Base-by-base conservation (phyloP, 2,113 vertebrate genomes). In the Hydrolagus affinis region DNA sequence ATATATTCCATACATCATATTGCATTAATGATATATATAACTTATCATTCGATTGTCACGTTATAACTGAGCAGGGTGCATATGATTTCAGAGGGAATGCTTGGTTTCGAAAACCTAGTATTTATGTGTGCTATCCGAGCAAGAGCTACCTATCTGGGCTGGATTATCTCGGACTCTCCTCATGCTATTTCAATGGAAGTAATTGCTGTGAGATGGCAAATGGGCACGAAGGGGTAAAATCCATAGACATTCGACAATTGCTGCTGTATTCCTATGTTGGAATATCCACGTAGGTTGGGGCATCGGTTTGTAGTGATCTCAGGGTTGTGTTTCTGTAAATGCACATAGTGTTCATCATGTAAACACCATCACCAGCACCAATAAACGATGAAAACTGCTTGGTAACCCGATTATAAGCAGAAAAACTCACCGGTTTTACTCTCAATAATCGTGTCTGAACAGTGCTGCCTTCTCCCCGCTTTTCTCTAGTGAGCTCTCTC, bases 371-470 rank as follows among this genome's bases (percentile, higher is more conserved):
- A 64, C 11, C 78, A 83, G 66, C 78, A 83, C 78, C 62, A 83
- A 83, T 83, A 83, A 83, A 19, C 78, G 60, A 83, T 83, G 60
- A 32, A 83, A 75, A 83, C 62, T 83, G 15, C 78, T 66, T 66
- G 78, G 78, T 62, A 66, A 83, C 78, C 78, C 62, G 62, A 83
- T 83, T 83, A 83, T 83, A 83, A 83, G 66, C 78, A 83, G 78
- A 62, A 68, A 83, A 83, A 83, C 78, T 83, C 78, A 83, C 78
- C 78, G 62, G 28, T 66, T 83, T 83, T 64, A 66, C 59, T 80
- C 62, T 83, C 78, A 83, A 83, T 83, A 83, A 83, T 83, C 78
- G 78, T 83, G 64, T 83, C 78, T 83, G 78, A 83, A 83, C 32
- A 32, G 78, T 25, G 28, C 78, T 83, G 78, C 78, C 78, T 83